Evolutionary conservation across 2,797 vertebrate species (phyloP), one percentile per base, ranked within the genome.

Genomic region (Chelonia mydas): DNA sequence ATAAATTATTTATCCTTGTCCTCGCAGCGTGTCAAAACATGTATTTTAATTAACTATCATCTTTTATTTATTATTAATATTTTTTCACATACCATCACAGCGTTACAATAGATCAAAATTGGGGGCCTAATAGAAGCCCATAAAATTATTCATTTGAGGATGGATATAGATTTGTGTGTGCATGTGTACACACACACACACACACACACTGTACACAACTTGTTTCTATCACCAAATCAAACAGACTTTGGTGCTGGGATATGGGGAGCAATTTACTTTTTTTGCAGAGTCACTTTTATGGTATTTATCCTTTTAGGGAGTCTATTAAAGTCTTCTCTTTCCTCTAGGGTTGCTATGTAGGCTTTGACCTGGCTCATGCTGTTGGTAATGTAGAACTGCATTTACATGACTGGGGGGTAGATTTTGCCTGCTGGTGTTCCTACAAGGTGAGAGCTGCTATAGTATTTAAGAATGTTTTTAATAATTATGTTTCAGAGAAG

Each of bases 361-460:
- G 99, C 3, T 99, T 99, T 28, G 99, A 99, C 94, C 98, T 99
- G 47, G 99, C 99, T 49, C 99, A 99, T 3, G 99, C 99, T 3
- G 99, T 98, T 37, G 99, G 99, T 78, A 99, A 99, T 2, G 98
- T 95, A 1, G 99, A 99, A 54, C 97, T 99, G 79, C 92, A 91
- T 90, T 98, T 99, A 80, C 99, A 99, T 78, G 98, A 99, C 88
- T 99, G 99, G 99, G 99, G 98, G 3, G 99, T 99, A 2, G 99
- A 99, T 96, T 99, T 99, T 55, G 99, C 99, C 94, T 99, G 99
- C 97, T 99, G 99, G 99, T 99, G 99, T 96, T 98, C 99, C 50
- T 99, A 99, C 94, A 99, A 99, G 99, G 99, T 99, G 97, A 91
- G 87, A 11, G 55, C 3, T 86, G 5, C 81, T 80, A 77, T 15